Conservation (phyloP, 2,888 invertebrate genomes). For the Megastigmus dorsalis region DNA sequence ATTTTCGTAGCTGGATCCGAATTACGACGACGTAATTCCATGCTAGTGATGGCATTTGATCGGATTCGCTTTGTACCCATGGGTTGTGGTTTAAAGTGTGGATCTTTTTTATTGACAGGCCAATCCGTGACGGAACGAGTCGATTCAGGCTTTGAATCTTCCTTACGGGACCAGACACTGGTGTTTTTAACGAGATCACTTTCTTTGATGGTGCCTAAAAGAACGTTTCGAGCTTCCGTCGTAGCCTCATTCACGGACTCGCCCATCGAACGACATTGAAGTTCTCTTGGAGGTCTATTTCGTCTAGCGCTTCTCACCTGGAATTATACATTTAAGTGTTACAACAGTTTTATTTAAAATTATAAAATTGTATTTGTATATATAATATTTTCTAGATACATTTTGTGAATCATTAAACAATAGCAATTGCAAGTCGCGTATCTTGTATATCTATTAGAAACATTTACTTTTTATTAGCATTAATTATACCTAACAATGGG, state of each 20-base stretch:
- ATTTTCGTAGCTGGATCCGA: conserved; percentile 83
- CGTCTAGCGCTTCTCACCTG: conserved; percentile 69
- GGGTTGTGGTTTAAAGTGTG: conserved; percentile 46
- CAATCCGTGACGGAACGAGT: conserved; percentile 69
- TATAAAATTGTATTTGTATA: no score
- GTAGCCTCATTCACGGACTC: conserved; percentile 67
- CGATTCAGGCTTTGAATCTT: conserved; percentile 44
- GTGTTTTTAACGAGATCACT: conserved; percentile 60
- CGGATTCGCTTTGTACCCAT: conserved; percentile 64
- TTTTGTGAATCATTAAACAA: no score
- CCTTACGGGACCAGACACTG: conserved; percentile 46
- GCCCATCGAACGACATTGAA: conserved; percentile 73
- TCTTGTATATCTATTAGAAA: no score
- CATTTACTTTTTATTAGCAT: no score
- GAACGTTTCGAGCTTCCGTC: conserved; percentile 66
- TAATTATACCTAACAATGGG: no score
- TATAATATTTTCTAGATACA: no score
- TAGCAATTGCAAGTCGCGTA: no score
- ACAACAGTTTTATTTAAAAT: no score
- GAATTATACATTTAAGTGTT: no score
- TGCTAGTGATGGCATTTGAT: conserved; percentile 71
- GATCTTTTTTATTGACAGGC: conserved; percentile 69
- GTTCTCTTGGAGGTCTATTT: conserved; percentile 70
- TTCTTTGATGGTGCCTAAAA: conserved; percentile 72
- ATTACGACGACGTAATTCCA: conserved; percentile 81